Percentiles rank a stretch among this genome's conserved stretches.
phyloP scores from a whole-genome alignment of 2,113 vertebrate species.

The Callopanchax toddi region DNA sequence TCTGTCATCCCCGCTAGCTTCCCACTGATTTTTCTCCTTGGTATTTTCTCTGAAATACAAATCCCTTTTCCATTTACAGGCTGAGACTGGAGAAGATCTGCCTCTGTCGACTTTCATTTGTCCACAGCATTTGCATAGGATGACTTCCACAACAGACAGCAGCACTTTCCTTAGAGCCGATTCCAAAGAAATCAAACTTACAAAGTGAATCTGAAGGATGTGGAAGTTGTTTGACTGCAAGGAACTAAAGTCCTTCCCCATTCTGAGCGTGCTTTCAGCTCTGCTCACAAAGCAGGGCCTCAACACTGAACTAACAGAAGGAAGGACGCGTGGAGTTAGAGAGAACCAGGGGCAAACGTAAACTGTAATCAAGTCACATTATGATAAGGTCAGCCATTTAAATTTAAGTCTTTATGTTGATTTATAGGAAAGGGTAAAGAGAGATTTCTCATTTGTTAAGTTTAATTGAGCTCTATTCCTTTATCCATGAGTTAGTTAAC shows the following conservation, averaged over 20 bases:
- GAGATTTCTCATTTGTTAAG: neutral
- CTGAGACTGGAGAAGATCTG: slow-evolving; percentile 2
- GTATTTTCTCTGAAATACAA: slow-evolving; percentile 28
- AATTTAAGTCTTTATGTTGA: too few relatives aligned
- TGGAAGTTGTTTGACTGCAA: slow-evolving; percentile 12
- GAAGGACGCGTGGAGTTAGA: neutral
- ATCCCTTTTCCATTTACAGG: slow-evolving; percentile 16
- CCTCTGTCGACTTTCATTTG: slow-evolving; percentile 55
- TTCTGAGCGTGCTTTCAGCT: slow-evolving; percentile 51
- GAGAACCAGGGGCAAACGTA: neutral
- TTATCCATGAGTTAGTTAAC: slow-evolving; percentile 18
- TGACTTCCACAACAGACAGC: slow-evolving; percentile 20
- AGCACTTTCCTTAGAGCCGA: slow-evolving; percentile 18
- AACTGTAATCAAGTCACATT: slow-evolving; percentile 10
- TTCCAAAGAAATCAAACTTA: slow-evolving; percentile 10
- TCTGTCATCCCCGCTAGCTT: neutral
- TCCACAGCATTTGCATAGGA: slow-evolving; percentile 44
- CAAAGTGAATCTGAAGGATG: slow-evolving; percentile 19
- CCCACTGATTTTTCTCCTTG: slow-evolving; percentile 3
- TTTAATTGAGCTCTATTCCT: neutral
- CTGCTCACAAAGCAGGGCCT: slow-evolving; percentile 53
- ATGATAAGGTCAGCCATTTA: neutral
- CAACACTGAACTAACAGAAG: slow-evolving; percentile 35
- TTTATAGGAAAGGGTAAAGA: neutral
- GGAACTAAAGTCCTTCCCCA: slow-evolving; percentile 34